Conservation (phyloP, 2,888 invertebrate species). For the Xylocampa areola region DNA sequence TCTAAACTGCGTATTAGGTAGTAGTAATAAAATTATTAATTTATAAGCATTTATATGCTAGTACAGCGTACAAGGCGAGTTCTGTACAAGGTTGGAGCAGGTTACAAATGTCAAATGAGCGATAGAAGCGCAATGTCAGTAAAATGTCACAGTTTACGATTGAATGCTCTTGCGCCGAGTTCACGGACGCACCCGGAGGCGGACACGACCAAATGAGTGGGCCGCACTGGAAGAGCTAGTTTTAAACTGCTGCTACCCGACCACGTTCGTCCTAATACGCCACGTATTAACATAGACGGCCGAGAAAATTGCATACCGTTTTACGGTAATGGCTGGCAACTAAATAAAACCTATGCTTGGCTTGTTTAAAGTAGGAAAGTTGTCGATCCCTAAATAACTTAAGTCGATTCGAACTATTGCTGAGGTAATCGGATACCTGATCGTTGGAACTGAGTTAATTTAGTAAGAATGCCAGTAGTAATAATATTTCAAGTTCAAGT, state of each 20-base stretch:
- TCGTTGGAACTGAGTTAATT: constrained; percentile 17
- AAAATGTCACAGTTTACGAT: constrained; percentile 85
- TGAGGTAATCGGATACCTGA: constrained; percentile 34
- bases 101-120: constrained; percentile 75
- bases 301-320: constrained; percentile 44
- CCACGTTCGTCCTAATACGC: constrained; percentile 54
- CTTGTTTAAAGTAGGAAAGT: constrained; percentile 27
- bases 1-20: constrained; percentile 44
- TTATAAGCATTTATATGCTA: constrained; percentile 68
- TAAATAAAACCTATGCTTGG: constrained; percentile 32
- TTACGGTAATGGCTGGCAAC: constrained; percentile 43
- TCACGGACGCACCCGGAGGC: constrained; percentile 70
- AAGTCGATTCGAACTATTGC: constrained; percentile 8
- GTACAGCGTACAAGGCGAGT: constrained; percentile 63
- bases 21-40: constrained; percentile 66
- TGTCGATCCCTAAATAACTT: constrained; percentile 29
- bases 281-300: constrained; percentile 45
- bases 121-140: constrained; percentile 80
- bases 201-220: constrained; percentile 52
- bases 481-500: constrained; percentile 18
- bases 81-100: constrained; percentile 73
- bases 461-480: constrained; percentile 14
- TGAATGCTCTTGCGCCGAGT: constrained; percentile 75
- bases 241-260: constrained; percentile 54
- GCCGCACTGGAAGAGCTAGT: constrained; percentile 54